Evolutionary conservation across 2,888 invertebrate species (phyloP), one percentile per base, ranked within the genome.

Genomic region (Tigriopus californicus): DNA sequence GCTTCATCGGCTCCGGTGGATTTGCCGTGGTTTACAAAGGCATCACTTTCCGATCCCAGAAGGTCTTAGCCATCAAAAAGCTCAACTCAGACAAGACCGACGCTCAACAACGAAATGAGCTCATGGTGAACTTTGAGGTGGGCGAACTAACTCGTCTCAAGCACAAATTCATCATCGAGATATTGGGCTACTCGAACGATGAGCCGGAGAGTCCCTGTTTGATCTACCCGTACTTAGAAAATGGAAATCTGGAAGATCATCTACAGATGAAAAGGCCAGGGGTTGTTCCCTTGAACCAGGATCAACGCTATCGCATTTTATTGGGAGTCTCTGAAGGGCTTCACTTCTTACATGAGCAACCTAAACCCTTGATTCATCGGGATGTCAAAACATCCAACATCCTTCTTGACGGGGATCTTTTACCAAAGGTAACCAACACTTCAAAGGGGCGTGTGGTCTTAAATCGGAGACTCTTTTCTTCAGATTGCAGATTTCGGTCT

Each of bases 401-500:
- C 8, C 24, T 51, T 15, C 22, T 51, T 10, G 52, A 51, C 24
- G 33, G 12, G 15, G 24, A 51, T 51, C 25, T 51, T 24, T 11
- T 15, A 15, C 52, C 52, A 13, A 51, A 51, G 52, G 47, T 47
- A 47, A 47, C 44, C 10, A 4, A 13, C 47, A 11, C 10, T 8
- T 47, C 11, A 20, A 11, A 5, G 1, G 10, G 11, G n/a, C 11
- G n/a, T 18, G 24, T 12, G 10, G 8, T 47, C 10, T 1, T 22
- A 11, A 11, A 12, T 11, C n/a, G 18, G 3, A 6, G 4, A 18
- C 4, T 8, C 20, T 46, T 46, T 8, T 46, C 24, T 47, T 12
- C 24, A 47, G 47, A 51, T 51, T 22, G 33, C 33, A 24, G 52
- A 51, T 51, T 51, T 51, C 24, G 52, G 52, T 15, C n/a, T 51